Evolutionary conservation across 1,140 invertebrate genomes (phyloP).

Genomic region (Heliconius himera): DNA sequence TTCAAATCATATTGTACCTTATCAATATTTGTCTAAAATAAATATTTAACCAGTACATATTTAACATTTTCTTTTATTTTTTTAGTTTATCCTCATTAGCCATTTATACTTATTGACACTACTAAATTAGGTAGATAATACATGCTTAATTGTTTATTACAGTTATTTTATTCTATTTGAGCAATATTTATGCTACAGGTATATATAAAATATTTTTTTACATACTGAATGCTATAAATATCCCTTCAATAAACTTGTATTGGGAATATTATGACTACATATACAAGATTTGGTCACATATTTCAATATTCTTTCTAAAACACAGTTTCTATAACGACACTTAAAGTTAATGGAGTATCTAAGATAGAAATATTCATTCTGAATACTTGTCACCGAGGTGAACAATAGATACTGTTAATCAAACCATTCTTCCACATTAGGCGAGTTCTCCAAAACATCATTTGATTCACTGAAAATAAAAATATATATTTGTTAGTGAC

Average conservation of each 20-base stretch:
- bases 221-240: slow-evolving; percentile 9
- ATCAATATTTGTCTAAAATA: slow-evolving; percentile 71
- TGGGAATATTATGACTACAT: neutral
- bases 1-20: slow-evolving; percentile 69
- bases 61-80: slow-evolving; percentile 49
- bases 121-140: neutral
- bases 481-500: slow-evolving; percentile 26
- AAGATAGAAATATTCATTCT: slow-evolving; percentile 1
- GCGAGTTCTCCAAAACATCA: slow-evolving; percentile 90
- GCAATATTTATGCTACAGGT: neutral
- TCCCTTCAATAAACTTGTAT: neutral
- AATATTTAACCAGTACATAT: slow-evolving; percentile 78
- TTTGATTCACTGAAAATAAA: slow-evolving; percentile 88
- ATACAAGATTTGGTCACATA: neutral
- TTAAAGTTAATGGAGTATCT: slow-evolving; percentile 21
- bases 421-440: slow-evolving; percentile 82
- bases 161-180: neutral
- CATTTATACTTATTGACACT: neutral
- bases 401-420: slow-evolving; percentile 57
- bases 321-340: slow-evolving; percentile 18
- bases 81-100: slow-evolving; percentile 6
- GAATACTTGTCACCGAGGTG: slow-evolving; percentile 39
- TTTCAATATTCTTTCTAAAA: neutral
- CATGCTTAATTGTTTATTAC: neutral
- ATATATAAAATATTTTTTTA: neutral